Base-by-base conservation (phyloP, 2,113 vertebrate species). In the Meriones unguiculatus region DNA sequence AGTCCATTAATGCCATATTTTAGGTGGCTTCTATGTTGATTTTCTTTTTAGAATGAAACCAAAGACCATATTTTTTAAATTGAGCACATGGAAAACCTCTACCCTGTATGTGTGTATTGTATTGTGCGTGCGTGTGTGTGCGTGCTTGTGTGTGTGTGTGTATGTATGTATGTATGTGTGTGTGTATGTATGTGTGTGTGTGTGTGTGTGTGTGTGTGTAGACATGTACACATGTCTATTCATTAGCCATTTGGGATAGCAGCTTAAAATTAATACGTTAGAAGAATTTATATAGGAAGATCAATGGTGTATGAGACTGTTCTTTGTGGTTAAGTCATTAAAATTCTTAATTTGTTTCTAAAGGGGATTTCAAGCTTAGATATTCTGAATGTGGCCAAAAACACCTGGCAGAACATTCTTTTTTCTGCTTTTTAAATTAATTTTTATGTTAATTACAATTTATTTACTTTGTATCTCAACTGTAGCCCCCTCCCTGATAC, bases 1-100 rank as follows among this genome's bases (percentile, higher is more conserved):
- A 95, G 69, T 93, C 93, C 91, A 89, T 97, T 97, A 97, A 98
- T 72, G 18, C 89, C 93, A 97, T 57, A 28, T 93, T 97, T 76
- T 92, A 75, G 90, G 72, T 85, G 94, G 86, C 73, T 93, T 97
- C 92, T 72, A 95, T 96, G 96, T 97, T 67, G 93, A 91, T 96
- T 90, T 75, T 91, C n/a, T 98, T 97, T 97, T 93, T 50, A 90
- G 64, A 89, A 91, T 67, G 75, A 84, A 91, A 85, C 9, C 57
- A 46, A 88, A 90, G 81, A 95, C 90, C 11, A 9, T 18, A 82
- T 82, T 94, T 97, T 78, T 10, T 52, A 80, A 50, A 70, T 89
- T 91, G 28, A 38, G 5, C 14, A 35, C n/a, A 62, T 73, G 28
- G n/a, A 52, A 10, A 78, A 46, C 11, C n/a, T 8, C 67, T 5